Percentiles rank a stretch among this genome's conserved stretches.
Conservation (phyloP, 2,888 invertebrate genomes). For the Zygogramma bicolorata region DNA sequence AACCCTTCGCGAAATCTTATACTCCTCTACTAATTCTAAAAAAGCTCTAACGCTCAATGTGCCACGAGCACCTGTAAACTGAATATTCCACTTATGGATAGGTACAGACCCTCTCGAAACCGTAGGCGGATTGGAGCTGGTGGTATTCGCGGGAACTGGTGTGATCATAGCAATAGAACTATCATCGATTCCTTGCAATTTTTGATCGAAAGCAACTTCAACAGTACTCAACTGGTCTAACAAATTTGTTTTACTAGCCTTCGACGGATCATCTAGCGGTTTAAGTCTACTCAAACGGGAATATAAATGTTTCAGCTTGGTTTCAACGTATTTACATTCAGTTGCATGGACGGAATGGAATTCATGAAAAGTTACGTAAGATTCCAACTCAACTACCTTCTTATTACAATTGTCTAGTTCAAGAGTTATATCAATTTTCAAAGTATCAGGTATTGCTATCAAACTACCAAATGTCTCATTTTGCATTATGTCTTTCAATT, state of each 20-base stretch:
- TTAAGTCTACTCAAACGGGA: not conserved
- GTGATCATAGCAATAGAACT: too few relatives aligned
- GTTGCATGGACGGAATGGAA: not conserved
- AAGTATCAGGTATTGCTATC: not conserved
- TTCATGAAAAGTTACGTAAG: not conserved
- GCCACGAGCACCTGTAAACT: not conserved
- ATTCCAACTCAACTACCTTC: conserved; percentile 13
- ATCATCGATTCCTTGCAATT: not conserved
- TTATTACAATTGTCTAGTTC: conserved; percentile 9
- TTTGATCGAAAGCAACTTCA: conserved; percentile 3
- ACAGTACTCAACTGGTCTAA: not conserved
- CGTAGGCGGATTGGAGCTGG: too few relatives aligned
- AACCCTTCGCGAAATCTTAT: conserved; percentile 5
- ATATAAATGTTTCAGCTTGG: conserved; percentile 12
- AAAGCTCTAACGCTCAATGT: conserved; percentile 4
- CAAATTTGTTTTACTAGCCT: not conserved
- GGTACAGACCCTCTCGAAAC: not conserved
- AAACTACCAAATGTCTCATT: not conserved
- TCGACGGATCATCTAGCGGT: not conserved
- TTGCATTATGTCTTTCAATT: conserved; percentile 4
- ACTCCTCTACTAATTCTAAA: conserved; percentile 15
- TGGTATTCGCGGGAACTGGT: too few relatives aligned
- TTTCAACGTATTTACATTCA: not conserved
- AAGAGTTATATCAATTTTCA: not conserved
- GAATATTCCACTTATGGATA: not conserved